phyloP scores from a whole-genome alignment of 1,140 invertebrate genomes.

The Mamestra configurata region DNA sequence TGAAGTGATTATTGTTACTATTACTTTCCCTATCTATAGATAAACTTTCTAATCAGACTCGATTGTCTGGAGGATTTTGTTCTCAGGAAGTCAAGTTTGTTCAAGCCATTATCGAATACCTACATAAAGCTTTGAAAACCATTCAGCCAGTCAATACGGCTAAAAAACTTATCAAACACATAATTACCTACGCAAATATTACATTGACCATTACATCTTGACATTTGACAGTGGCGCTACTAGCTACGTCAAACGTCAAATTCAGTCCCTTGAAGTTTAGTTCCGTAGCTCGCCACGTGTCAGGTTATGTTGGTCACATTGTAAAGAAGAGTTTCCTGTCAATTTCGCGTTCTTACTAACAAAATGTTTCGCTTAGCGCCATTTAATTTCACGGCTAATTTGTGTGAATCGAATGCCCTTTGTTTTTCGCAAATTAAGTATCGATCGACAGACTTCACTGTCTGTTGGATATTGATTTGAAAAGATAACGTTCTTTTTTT shows the following conservation, averaged over 20 bases:
- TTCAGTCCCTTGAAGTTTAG: background rate
- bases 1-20: too few relatives aligned
- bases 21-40: too few relatives aligned
- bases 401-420: constrained; percentile 58
- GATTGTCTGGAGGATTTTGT: too few relatives aligned
- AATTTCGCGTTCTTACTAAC: constrained; percentile 26
- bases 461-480: constrained; percentile 7
- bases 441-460: constrained; percentile 42
- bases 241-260: background rate
- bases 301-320: background rate
- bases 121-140: background rate
- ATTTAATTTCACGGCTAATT: constrained; percentile 64
- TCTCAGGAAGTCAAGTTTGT: background rate
- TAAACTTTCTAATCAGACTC: too few relatives aligned
- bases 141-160: constrained; percentile 3
- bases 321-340: constrained; percentile 17
- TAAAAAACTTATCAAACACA: constrained; percentile 15
- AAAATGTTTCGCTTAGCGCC: constrained; percentile 28
- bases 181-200: background rate
- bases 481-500: too few relatives aligned
- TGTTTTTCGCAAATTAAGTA: constrained; percentile 59
- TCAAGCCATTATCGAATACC: background rate
- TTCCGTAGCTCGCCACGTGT: background rate
- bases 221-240: background rate
- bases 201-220: background rate